Conservation (phyloP, 2,113 vertebrate genomes). For the Tenrec ecaudatus region DNA sequence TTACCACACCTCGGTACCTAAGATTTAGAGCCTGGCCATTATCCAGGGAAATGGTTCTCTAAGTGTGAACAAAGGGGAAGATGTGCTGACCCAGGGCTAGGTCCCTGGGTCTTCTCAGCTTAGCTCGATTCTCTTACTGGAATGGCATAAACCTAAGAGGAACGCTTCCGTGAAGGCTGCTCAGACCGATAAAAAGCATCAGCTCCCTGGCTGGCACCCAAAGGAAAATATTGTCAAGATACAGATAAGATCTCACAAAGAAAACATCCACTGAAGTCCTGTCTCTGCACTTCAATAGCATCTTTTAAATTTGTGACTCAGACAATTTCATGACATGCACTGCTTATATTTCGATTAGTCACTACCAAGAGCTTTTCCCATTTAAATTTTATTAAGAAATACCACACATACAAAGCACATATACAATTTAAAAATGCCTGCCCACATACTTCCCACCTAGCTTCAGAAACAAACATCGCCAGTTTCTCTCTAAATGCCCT, state of each 20-base stretch:
- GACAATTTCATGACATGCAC: background rate
- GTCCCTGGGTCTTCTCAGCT: no score
- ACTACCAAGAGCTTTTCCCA: constrained; percentile 73
- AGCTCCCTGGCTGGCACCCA: background rate
- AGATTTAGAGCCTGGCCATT: background rate
- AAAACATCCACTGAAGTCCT: background rate
- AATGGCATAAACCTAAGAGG: background rate
- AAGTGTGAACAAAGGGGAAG: no score
- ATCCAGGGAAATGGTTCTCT: background rate
- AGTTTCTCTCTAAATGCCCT: constrained; percentile 39
- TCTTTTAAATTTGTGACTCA: background rate
- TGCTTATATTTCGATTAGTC: constrained; percentile 3
- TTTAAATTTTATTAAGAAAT: constrained; percentile 77
- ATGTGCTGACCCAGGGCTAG: no score
- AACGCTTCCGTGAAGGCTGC: background rate
- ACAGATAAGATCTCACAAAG: background rate
- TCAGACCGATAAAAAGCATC: background rate
- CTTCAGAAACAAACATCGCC: constrained; percentile 24
- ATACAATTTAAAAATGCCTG: constrained; percentile 54
- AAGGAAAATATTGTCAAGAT: background rate
- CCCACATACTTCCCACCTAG: background rate
- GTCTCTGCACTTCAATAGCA: background rate
- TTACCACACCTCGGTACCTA: background rate
- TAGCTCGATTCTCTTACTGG: background rate
- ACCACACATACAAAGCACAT: constrained; percentile 73